phyloP scores from a whole-genome alignment of 2,888 invertebrate genomes.

The Chirona hameri region DNA sequence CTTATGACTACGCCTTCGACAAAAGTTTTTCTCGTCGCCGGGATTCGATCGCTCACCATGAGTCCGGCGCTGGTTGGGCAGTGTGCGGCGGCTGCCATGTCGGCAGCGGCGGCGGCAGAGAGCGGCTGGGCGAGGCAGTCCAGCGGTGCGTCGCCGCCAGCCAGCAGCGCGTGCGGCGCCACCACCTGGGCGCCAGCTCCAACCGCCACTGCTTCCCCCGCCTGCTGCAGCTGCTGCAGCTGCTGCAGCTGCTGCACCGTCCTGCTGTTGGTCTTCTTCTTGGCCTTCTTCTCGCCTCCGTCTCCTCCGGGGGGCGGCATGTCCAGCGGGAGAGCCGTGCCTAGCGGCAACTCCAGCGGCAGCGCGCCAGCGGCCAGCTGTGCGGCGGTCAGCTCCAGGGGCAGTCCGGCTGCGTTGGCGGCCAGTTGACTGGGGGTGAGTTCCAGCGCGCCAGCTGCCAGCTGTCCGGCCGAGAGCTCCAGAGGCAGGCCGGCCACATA shows the following conservation, averaged over 20 bases:
- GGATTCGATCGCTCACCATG: slow-evolving; percentile 34
- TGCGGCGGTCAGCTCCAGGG: slow-evolving; percentile 42
- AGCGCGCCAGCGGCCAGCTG: slow-evolving; percentile 43
- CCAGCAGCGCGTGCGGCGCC: slow-evolving; percentile 34
- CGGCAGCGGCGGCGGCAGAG: slow-evolving; percentile 38
- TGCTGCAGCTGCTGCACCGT: slow-evolving; percentile 33
- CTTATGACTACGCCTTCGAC: no score
- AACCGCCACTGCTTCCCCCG: no score
- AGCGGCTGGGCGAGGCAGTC: slow-evolving; percentile 42
- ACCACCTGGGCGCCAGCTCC: no score
- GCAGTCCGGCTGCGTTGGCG: slow-evolving; percentile 36
- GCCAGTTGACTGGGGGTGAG: slow-evolving; percentile 45
- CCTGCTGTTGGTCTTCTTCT: slow-evolving; percentile 41
- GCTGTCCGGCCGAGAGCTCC: no score
- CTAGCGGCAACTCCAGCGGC: slow-evolving; percentile 32
- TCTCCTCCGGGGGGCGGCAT: slow-evolving; percentile 38
- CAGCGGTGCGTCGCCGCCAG: slow-evolving; percentile 42
- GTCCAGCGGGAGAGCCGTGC: slow-evolving; percentile 11
- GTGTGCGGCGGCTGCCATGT: slow-evolving; percentile 29
- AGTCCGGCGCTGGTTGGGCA: slow-evolving; percentile 35
- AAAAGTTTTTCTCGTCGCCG: no score
- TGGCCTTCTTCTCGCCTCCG: slow-evolving; percentile 46
- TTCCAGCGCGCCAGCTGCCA: slow-evolving; percentile 40
- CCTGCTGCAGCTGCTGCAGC: no score
- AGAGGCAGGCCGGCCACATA: no score